These are phyloP conservation scores for Spilarctia lutea DNA, from an alignment of 2,888 invertebrate genomes.

Conservation along the genomic window DNA sequence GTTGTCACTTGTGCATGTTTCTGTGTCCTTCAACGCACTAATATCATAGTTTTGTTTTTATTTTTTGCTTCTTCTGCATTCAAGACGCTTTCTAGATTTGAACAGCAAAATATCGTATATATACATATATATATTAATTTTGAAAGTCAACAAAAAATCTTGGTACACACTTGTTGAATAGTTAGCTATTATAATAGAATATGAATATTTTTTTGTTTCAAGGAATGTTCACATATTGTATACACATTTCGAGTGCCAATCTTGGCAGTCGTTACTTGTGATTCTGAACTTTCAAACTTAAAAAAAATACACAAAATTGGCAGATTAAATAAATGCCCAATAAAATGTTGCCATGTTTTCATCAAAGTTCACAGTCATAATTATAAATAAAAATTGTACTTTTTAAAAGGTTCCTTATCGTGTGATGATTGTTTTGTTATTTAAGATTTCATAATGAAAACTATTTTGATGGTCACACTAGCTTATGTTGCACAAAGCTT, in stretches of 20 bases:
- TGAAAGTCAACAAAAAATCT: slow-evolving; percentile 66
- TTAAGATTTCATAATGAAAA: slow-evolving; percentile 65
- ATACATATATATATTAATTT: slow-evolving; percentile 57
- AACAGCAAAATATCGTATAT: slow-evolving; percentile 77
- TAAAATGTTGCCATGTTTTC: not conserved
- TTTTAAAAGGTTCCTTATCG: slow-evolving; percentile 78
- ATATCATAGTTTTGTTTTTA: slow-evolving; percentile 77
- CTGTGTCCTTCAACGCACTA: slow-evolving; percentile 83
- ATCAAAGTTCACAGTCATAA: slow-evolving; percentile 59
- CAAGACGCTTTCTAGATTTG: slow-evolving; percentile 63
- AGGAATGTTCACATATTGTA: slow-evolving; percentile 80
- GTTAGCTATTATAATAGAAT: slow-evolving; percentile 53
- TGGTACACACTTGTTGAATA: slow-evolving; percentile 66
- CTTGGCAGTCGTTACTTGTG: slow-evolving; percentile 55
- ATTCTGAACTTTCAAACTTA: slow-evolving; percentile 56
- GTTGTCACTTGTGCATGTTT: slow-evolving; percentile 72
- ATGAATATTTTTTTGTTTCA: slow-evolving; percentile 72
- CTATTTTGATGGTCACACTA: slow-evolving; percentile 67
- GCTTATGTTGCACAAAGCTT: slow-evolving; percentile 63
- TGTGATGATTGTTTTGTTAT: slow-evolving; percentile 82
- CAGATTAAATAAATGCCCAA: not conserved
- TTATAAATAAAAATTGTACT: slow-evolving; percentile 71
- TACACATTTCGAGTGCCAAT: slow-evolving; percentile 64
- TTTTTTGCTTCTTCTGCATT: slow-evolving; percentile 72
- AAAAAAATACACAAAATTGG: not conserved